Conservation (phyloP, 2,888 invertebrate genomes). For the Eupithecia tripunctaria region DNA sequence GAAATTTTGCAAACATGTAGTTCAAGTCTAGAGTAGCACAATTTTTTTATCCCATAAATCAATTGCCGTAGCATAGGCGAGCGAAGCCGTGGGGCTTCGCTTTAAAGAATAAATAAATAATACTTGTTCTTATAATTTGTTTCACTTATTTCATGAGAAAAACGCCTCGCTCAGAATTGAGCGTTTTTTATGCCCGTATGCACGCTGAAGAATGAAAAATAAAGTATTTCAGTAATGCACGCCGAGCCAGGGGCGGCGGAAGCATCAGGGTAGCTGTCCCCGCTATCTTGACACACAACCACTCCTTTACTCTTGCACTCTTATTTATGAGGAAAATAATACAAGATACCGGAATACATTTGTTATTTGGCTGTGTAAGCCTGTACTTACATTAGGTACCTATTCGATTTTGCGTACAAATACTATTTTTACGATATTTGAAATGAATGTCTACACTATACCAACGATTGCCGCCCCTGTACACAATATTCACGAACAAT, state of each 20-base stretch:
- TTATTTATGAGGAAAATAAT: constrained; percentile 66
- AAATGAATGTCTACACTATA: background rate
- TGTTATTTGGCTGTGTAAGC: constrained; percentile 52
- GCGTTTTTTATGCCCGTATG: constrained; percentile 55
- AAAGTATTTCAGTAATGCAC: constrained; percentile 72
- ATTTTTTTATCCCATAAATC: no score
- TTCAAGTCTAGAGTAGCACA: no score
- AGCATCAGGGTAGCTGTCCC: constrained; percentile 66
- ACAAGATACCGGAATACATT: constrained; percentile 66
- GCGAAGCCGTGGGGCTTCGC: no score
- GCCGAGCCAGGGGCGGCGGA: constrained; percentile 60
- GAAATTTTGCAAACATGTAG: no score
- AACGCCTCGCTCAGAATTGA: background rate
- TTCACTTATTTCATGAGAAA: no score
- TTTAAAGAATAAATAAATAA: no score
- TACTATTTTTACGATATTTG: background rate
- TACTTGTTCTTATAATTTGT: no score
- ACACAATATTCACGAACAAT: no score
- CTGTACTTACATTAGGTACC: background rate
- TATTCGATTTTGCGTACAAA: background rate
- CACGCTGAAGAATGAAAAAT: constrained; percentile 59
- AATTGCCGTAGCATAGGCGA: no score
- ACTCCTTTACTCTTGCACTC: constrained; percentile 67
- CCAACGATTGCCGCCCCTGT: no score
- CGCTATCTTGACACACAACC: constrained; percentile 76